Base-by-base conservation (phyloP, 37 sponge, comb jelly and placozoan species). In the Haliclona indistincta region DNA sequence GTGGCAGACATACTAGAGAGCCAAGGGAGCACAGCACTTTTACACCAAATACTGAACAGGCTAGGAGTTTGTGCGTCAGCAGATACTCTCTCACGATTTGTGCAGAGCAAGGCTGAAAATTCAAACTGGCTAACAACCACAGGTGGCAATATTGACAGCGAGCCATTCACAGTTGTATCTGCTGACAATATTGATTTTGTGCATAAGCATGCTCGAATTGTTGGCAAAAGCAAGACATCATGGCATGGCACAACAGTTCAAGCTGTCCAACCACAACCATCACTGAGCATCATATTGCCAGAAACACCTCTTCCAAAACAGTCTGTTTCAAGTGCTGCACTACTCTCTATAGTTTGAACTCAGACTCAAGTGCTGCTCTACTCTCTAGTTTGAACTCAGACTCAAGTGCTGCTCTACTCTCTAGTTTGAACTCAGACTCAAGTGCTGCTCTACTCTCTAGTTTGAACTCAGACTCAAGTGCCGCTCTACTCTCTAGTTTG, bases 161-260 rank as follows among this genome's bases (percentile, higher is more conserved):
- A 28, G 40, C 55, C 15, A 3, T 20, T 3, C 8, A 17, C 38
- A 29, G n/a, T 72, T 54, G 34, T 61, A 28, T 74, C 75, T 15
- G 45, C 32, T 29, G 73, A 72, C 39, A 74, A 74, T 34, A 43
- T 74, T 37, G 75, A 74, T 32, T 74, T 74, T 39, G 2, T 74
- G 43, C 75, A 74, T 47, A 61, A 44, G 4, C 60, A 43, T 74
- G 75, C 75, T 35, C 35, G 63, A 36, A 47, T 61, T 25, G 56
- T 43, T 34, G 75, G 75, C 3, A 74, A 40, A 13, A 22, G 22
- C 15, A 22, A 19, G 2, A 40, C 30, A 5, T 43, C 45, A 7
- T 74, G 75, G 73, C 73, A 72, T 72, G 73, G 73, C 54, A 71
- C 72, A 33, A 71, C 72, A 10, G 54, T 71, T 25, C 75, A 74